Percentiles rank a stretch among this genome's conserved stretches.
Evolutionary conservation across 1,140 invertebrate genomes (phyloP).

Genomic region (Patella vulgata): DNA sequence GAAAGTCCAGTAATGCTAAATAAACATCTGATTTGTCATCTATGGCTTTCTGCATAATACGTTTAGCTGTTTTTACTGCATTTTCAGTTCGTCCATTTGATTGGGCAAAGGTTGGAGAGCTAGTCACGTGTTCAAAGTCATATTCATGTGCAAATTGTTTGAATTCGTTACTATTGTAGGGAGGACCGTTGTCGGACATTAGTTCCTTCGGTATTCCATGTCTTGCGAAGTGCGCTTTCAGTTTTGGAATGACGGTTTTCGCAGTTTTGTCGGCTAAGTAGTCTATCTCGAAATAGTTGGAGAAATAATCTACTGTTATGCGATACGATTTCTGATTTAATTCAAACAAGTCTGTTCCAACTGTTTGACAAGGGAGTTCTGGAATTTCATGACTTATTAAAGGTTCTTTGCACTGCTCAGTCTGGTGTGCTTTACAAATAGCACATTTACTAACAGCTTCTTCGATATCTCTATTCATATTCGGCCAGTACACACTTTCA

Average conservation of each 20-base stretch:
- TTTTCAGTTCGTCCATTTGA: slow-evolving; percentile 15
- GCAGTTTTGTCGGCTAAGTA: slow-evolving; percentile 16
- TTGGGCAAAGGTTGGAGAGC: slow-evolving; percentile 9
- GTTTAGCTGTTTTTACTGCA: slow-evolving; percentile 14
- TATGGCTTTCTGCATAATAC: slow-evolving; percentile 22
- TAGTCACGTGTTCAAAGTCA: slow-evolving; percentile 13
- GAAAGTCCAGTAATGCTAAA: slow-evolving; percentile 26
- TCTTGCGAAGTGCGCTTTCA: slow-evolving; percentile 8
- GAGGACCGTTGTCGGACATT: slow-evolving; percentile 12
- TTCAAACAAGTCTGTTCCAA: slow-evolving; percentile 34
- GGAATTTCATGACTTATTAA: background rate
- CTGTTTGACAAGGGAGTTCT: slow-evolving; percentile 7
- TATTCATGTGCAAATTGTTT: background rate
- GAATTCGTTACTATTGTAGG: slow-evolving; percentile 9
- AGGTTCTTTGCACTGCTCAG: background rate
- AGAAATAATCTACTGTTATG: slow-evolving; percentile 34
- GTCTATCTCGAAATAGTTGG: slow-evolving; percentile 32
- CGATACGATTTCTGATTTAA: slow-evolving; percentile 32
- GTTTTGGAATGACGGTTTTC: slow-evolving; percentile 16
- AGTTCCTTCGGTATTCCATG: slow-evolving; percentile 6
- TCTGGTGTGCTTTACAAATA: slow-evolving; percentile 43
- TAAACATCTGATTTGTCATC: slow-evolving; percentile 13
- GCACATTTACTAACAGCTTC: slow-evolving; percentile 63
- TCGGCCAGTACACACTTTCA: slow-evolving; percentile 65
- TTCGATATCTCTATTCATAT: slow-evolving; percentile 66